Evolutionary conservation across 2,888 invertebrate genomes (phyloP).

Genomic region (Hipparchia sbordonii): DNA sequence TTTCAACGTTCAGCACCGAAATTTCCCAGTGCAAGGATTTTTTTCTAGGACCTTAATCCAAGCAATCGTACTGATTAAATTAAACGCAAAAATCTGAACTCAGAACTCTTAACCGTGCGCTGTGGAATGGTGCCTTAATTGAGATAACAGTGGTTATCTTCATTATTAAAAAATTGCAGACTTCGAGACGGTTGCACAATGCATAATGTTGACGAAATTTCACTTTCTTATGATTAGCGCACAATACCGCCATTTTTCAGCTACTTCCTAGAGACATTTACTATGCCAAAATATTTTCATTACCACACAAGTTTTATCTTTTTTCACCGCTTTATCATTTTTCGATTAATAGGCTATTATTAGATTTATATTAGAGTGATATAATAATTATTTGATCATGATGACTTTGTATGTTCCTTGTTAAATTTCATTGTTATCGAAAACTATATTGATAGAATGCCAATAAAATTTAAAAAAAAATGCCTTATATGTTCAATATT

Average conservation of each 20-base stretch:
- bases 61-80: too few species aligned
- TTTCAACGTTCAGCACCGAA: too few species aligned
- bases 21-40: too few species aligned
- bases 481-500: too few species aligned
- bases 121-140: conserved; percentile 41
- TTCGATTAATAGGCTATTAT: not conserved
- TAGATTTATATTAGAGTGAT: conserved; percentile 11
- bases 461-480: too few species aligned
- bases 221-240: conserved; percentile 32
- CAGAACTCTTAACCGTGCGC: not conserved
- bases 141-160: conserved; percentile 54
- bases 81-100: not conserved
- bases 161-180: conserved; percentile 39
- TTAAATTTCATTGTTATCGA: not conserved
- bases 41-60: too few species aligned
- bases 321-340: not conserved
- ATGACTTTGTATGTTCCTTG: not conserved
- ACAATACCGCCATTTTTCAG: conserved; percentile 8
- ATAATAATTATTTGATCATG: not conserved
- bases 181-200: conserved; percentile 44
- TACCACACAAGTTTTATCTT: too few species aligned
- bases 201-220: conserved; percentile 44
- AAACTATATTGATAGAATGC: not conserved
- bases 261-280: not conserved
- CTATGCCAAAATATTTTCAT: conserved; percentile 1